Evolutionary conservation across 2,888 invertebrate species (phyloP), one percentile per base, ranked within the genome.

Genomic region (Coronaproctus castanopsis): DNA sequence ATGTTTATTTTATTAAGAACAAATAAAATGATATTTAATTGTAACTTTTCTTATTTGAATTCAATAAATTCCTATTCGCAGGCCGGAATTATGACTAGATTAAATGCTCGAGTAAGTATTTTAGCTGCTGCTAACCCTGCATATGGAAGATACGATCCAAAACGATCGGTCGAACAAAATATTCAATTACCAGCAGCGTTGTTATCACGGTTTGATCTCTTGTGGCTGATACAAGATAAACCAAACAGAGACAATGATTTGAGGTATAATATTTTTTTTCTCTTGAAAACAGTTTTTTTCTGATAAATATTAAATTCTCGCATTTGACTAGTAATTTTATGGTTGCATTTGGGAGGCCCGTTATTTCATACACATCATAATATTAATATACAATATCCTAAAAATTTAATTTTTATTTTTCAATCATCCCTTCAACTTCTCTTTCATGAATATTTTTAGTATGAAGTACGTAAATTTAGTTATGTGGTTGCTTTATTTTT

Each of bases 71-170:
- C 57, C 60, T 59, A 63, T 63, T 70, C 69, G 8, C 70, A 85
- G 85, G 97, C 96, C 36, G 98, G 98, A 61, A 98, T 99, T 68
- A 90, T 97, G 88, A 96, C 97, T 1, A 88, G 91, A 57, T 75
- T 98, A 64, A 99, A 99, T 75, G 98, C 98, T 0, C 80, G 98
- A 64, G 95, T 58, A 89, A 68, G 97, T 1, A 97, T 98, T 69
- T 76, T 98, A 65, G 98, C 98, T 21, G 98, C 98, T 2, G 98
- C 98, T 1, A 98, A 99, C 79, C 98, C 98, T 1, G 95, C 96
- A 1, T 98, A 87, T 72, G 98, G 98, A 5, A 83, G 96, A 61
- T 98, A 98, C 77, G 97, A 98, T 75, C 88, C 93, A 0, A 89
- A 90, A 70, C 80, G 90, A 58, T 82, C 90, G 18, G 81, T 99